phyloP scores from a whole-genome alignment of 2,113 vertebrate species.

The Erpornis zantholeuca region DNA sequence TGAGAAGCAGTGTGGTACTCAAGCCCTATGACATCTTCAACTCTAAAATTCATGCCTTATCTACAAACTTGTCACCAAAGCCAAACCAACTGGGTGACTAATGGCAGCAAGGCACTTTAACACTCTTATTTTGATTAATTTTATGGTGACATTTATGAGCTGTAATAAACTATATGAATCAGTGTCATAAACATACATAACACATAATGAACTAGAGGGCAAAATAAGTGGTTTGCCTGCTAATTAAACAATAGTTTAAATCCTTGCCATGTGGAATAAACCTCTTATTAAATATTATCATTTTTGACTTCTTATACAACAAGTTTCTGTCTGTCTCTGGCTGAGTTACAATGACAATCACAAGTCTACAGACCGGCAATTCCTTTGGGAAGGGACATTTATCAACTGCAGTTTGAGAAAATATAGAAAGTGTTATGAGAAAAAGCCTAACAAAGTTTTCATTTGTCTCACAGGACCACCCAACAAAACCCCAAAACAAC shows the following conservation, averaged over 20 bases:
- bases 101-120: neutral
- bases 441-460: neutral
- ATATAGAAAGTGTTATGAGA: neutral
- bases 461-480: neutral
- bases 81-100: neutral
- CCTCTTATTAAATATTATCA: neutral
- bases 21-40: neutral
- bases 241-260: neutral
- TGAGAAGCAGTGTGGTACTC: neutral
- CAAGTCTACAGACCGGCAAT: neutral
- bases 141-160: slow-evolving; percentile 14
- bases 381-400: neutral
- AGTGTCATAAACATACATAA: neutral
- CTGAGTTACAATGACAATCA: neutral
- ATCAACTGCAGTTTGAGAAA: neutral
- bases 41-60: neutral
- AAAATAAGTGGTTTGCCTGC: neutral
- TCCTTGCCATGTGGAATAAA: neutral
- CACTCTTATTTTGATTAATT: neutral
- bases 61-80: slow-evolving; percentile 7
- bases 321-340: neutral
- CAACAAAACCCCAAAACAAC: neutral
- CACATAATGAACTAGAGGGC: neutral
- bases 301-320: neutral
- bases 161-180: neutral